Evolutionary conservation across 1,140 invertebrate species (phyloP).

Genomic region (Cydia amplana): DNA sequence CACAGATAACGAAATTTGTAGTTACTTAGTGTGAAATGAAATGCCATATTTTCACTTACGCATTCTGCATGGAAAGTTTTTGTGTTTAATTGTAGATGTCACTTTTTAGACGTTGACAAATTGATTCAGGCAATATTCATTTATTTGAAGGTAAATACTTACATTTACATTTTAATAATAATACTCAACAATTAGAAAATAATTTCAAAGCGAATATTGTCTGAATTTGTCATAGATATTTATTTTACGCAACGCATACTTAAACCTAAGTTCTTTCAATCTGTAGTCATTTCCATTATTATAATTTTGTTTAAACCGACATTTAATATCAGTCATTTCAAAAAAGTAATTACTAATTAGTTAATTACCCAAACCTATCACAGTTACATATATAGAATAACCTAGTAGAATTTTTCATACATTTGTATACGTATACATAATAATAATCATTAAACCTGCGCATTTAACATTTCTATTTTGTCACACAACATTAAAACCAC

Average conservation of each 20-base stretch:
- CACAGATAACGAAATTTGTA: constrained; percentile 16
- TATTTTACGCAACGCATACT: background rate
- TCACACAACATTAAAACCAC: background rate
- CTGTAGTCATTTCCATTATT: background rate
- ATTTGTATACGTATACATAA: background rate
- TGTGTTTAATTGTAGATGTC: constrained; percentile 15
- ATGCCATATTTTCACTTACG: constrained; percentile 3
- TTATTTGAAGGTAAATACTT: background rate
- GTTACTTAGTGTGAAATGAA: background rate
- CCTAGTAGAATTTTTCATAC: background rate
- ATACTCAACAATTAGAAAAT: background rate
- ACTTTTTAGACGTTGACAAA: background rate
- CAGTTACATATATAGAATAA: background rate
- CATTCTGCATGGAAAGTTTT: constrained; percentile 17
- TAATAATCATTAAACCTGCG: no score
- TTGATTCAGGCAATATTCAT: background rate
- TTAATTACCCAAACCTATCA: background rate
- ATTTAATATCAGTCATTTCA: background rate
- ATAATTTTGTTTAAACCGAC: background rate
- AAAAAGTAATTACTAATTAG: background rate
- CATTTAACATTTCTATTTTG: background rate
- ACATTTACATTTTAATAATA: background rate
- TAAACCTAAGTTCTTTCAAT: background rate
- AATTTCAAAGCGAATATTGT: background rate
- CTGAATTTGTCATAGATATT: background rate